Evolutionary conservation across 2,113 vertebrate species (phyloP), one percentile per base, ranked within the genome.

Genomic region (Centropus unirufus): DNA sequence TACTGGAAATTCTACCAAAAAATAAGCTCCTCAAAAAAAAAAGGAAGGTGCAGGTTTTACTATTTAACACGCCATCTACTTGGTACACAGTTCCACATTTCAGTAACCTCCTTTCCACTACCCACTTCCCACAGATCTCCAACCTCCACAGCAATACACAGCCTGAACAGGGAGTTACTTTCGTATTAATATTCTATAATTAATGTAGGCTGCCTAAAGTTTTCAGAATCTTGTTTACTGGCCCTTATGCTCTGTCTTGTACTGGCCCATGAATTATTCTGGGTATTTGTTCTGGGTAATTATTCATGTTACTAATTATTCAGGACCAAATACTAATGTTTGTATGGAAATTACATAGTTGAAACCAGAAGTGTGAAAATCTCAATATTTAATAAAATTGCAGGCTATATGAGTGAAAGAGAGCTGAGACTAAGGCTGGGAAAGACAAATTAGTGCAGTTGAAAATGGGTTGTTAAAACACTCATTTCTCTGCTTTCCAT

Each of bases 381-480:
- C 59, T 10, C 23, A 73, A 30, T 21, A 10, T 95, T 83, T 42
- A 55, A 59, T 64, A 40, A 34, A 78, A 89, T 30, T 72, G 30
- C 63, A 86, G 34, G 29, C 63, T 77, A 82, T 88, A 63, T 63
- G 13, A 1, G 0, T 84, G 44, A 82, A 75, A 91, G 34, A 79
- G 21, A 88, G 16, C 47, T 49, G 47, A 49, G n/a, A 87, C 80
- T 83, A 73, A 88, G 90, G 29, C 63, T 67, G 62, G 90, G 55
- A 57, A 88, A 77, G 34, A 34, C 29, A 95, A 91, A 91, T 81
- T 34, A 93, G 47, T 26, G 34, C 55, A 88, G 57, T 20, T 96
- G 82, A 86, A 92, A 93, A 30, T 26, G 13, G 44, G 44, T 49
- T 88, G 59, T 47, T 79, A 51, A 83, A 74, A 67, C 40, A 86